phyloP scores from a whole-genome alignment of 1,140 invertebrate genomes.

The Apocrypta bakeri region DNA sequence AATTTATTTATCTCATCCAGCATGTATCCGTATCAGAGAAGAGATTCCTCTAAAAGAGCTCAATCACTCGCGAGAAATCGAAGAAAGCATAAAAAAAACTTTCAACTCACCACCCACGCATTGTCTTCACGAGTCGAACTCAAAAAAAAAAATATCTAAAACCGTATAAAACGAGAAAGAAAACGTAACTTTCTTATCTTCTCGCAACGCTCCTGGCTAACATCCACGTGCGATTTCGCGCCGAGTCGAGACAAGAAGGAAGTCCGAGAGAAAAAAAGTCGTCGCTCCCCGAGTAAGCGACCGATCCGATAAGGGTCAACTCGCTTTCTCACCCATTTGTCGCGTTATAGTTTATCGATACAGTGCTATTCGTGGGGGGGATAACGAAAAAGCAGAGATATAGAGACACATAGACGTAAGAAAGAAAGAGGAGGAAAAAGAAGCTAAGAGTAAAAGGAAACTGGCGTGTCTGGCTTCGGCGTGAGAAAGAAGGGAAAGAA shows the following conservation, averaged over 20 bases:
- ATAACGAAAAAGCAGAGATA: neutral
- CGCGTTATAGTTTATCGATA: slow-evolving; percentile 69
- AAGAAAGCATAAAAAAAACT: slow-evolving; percentile 8
- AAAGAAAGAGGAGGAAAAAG: neutral
- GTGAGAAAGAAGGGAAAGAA: slow-evolving; percentile 4
- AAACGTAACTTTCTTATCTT: slow-evolving; percentile 42
- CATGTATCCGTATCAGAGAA: no score
- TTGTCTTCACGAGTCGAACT: neutral
- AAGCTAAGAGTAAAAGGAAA: neutral
- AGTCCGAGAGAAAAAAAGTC: slow-evolving; percentile 14
- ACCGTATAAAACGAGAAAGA: neutral
- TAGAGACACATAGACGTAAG: neutral
- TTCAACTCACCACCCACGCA: neutral
- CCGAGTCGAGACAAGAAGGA: neutral
- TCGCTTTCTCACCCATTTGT: slow-evolving; percentile 65
- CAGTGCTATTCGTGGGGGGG: slow-evolving; percentile 47
- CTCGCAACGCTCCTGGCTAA: slow-evolving; percentile 24
- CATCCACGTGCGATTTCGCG: slow-evolving; percentile 25
- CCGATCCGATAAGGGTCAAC: slow-evolving; percentile 44
- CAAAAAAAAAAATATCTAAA: neutral
- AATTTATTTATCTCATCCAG: no score
- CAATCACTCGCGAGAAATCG: neutral
- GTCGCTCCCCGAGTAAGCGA: neutral
- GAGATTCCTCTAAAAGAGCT: neutral
- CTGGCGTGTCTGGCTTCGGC: neutral